Percentiles rank a stretch among this genome's conserved stretches.
phyloP scores from a whole-genome alignment of 2,888 invertebrate genomes.

The Micoletzkya japonica region DNA sequence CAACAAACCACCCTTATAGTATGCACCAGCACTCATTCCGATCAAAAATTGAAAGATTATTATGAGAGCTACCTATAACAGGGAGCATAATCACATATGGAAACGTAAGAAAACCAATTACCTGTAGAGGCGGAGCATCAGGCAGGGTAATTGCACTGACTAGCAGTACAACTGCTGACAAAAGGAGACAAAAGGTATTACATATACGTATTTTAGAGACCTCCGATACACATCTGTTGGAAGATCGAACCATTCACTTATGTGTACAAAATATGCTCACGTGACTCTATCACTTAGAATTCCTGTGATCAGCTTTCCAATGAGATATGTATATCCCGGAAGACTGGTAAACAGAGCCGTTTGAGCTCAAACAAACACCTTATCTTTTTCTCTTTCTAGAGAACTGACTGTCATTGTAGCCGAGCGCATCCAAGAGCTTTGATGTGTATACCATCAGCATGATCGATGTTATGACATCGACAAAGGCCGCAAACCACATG shows the following conservation, averaged over 20 bases:
- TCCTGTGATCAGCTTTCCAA: conserved; percentile 12
- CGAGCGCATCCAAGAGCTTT: conserved; percentile 8
- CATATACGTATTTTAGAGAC: conserved; percentile 37
- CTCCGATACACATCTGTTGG: conserved; percentile 31
- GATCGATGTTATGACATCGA: conserved; percentile 40
- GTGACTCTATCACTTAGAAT: conserved; percentile 8
- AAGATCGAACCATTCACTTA: background rate
- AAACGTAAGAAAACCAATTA: background rate
- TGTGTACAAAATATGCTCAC: background rate
- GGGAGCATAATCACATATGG: background rate
- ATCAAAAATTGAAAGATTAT: conserved; percentile 41
- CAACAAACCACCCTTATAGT: conserved; percentile 41
- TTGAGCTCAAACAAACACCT: background rate
- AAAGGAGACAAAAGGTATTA: conserved; percentile 38
- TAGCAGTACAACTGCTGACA: conserved; percentile 37
- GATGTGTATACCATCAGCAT: conserved; percentile 37
- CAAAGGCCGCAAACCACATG: conserved; percentile 39
- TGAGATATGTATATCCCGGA: conserved; percentile 3
- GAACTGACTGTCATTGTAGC: conserved; percentile 10
- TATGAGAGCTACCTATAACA: conserved; percentile 14
- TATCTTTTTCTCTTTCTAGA: no score
- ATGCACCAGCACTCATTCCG: conserved; percentile 42
- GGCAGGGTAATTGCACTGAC: conserved; percentile 32
- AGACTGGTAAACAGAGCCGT: background rate
- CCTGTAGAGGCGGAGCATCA: conserved; percentile 24